Conservation (phyloP, 2,113 vertebrate genomes). For the Greenwoodochromis staneri region DNA sequence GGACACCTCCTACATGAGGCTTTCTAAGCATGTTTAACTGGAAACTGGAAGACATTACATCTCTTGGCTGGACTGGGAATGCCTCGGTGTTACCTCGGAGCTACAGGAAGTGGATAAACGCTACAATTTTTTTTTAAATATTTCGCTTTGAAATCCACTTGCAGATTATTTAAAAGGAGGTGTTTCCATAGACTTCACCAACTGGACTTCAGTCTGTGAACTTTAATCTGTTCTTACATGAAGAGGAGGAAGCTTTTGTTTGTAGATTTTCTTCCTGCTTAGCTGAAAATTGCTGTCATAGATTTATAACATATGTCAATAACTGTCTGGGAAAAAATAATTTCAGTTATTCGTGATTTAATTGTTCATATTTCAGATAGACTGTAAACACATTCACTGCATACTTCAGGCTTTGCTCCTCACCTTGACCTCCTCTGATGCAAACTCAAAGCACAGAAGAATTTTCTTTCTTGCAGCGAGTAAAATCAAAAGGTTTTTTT, state of each 20-base stretch:
- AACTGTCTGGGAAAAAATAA: background rate
- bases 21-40: background rate
- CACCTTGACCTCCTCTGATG: background rate
- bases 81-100: rapidly evolving
- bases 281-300: background rate
- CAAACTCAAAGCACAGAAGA: background rate
- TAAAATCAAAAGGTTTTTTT: background rate
- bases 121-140: background rate
- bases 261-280: background rate
- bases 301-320: background rate
- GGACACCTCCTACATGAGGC: rapidly evolving
- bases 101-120: background rate
- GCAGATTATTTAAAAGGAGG: background rate
- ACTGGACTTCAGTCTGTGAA: background rate
- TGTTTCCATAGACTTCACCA: background rate
- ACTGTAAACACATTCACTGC: background rate
- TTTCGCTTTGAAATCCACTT: background rate
- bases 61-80: background rate
- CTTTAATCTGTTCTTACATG: background rate
- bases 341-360: background rate
- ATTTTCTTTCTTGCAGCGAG: background rate
- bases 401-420: background rate
- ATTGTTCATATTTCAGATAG: background rate
- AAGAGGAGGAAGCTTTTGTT: background rate
- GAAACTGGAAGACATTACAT: background rate